These are phyloP conservation scores for Lacerta viridis DNA, from an alignment of 2,797 vertebrate species.

Conservation along the genomic window DNA sequence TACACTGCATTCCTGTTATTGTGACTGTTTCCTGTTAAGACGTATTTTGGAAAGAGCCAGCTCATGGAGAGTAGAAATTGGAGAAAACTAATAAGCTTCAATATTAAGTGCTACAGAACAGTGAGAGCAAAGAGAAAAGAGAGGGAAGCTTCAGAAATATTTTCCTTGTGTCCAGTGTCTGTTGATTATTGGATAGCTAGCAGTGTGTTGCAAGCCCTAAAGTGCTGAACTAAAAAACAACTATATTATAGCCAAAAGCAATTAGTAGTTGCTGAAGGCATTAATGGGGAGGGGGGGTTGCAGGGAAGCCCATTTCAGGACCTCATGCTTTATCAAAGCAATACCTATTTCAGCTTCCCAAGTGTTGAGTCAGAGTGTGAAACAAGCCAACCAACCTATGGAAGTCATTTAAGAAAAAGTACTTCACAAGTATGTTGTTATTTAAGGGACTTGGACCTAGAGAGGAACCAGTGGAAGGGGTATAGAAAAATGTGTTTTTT, in stretches of 20 bases:
- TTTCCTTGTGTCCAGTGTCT: background rate
- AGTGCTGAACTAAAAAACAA: constrained; percentile 5
- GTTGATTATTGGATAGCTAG: background rate
- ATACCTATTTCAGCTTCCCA: background rate
- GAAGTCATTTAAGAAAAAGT: background rate
- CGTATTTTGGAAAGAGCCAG: constrained; percentile 10
- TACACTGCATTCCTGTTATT: constrained; percentile 26
- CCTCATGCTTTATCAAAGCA: background rate
- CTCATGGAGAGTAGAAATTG: constrained; percentile 11
- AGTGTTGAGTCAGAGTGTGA: background rate
- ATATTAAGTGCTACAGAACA: background rate
- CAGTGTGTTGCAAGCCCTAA: background rate
- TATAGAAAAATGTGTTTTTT: background rate
- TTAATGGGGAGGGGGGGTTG: background rate
- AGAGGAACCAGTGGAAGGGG: background rate
- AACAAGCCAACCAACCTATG: background rate
- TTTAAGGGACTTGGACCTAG: background rate
- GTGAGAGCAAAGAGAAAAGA: background rate
- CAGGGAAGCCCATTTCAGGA: background rate
- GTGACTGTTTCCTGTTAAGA: constrained; percentile 34
- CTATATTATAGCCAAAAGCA: background rate
- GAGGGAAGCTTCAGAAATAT: constrained; percentile 6
- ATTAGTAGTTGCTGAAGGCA: background rate
- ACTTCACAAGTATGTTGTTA: background rate
- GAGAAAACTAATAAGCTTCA: background rate